These are phyloP conservation scores for Melanocharis versteri DNA, from an alignment of 2,113 vertebrate species.

Conservation along the genomic window DNA sequence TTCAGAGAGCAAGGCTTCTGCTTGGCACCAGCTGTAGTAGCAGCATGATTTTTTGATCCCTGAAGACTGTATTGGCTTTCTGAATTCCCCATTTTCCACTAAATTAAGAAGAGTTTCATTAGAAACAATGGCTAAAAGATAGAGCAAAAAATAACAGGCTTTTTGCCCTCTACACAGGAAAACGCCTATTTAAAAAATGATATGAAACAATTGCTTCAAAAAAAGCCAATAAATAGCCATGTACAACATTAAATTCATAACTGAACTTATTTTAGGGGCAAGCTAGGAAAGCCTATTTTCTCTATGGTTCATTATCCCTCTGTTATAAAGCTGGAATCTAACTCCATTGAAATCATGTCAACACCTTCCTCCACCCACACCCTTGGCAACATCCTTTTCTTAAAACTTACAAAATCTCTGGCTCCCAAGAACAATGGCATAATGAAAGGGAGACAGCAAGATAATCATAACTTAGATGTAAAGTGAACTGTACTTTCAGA, in stretches of 20 bases:
- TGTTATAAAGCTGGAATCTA: conserved; percentile 33
- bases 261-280: background rate
- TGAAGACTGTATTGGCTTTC: conserved; percentile 96
- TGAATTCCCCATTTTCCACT: conserved; percentile 93
- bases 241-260: conserved; percentile 14
- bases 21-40: conserved; percentile 75
- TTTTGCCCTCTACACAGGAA: background rate
- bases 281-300: conserved; percentile 21
- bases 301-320: background rate
- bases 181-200: background rate
- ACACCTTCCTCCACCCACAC: conserved; percentile 57
- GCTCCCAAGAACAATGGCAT: conserved; percentile 58
- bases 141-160: background rate
- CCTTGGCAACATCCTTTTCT: conserved; percentile 48
- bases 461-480: conserved; percentile 56
- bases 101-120: conserved; percentile 42
- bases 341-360: conserved; percentile 54
- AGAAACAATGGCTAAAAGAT: conserved; percentile 11
- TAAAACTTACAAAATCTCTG: conserved; percentile 50
- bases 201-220: background rate
- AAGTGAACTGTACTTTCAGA: conserved; percentile 35
- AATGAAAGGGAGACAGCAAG: conserved; percentile 59
- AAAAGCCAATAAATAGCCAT: background rate
- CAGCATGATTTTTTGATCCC: conserved; percentile 78
- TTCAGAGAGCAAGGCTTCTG: conserved; percentile 86